Evolutionary conservation across 2,113 vertebrate species (phyloP).

Genomic region (Menidia beryllina): DNA sequence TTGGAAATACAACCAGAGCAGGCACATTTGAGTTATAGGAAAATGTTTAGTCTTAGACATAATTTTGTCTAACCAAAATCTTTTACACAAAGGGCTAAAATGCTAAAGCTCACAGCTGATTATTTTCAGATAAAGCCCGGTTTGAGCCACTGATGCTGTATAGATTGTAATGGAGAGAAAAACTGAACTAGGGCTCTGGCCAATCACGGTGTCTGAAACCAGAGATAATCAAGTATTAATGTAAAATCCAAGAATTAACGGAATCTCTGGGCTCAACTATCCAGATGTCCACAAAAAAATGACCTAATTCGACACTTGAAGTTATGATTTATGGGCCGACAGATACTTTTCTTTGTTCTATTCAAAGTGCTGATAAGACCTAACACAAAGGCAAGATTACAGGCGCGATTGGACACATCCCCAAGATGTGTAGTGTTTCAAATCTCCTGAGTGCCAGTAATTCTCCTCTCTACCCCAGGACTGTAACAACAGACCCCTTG

Average conservation of each 20-base stretch:
- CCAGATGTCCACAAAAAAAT: slow-evolving; percentile 53
- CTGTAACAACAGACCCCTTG: slow-evolving; percentile 80
- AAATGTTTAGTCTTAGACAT: too few species aligned
- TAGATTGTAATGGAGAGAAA: neutral
- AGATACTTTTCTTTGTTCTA: slow-evolving; percentile 77
- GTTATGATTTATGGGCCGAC: slow-evolving; percentile 82
- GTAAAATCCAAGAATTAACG: neutral
- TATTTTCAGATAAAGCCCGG: neutral
- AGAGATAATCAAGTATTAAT: slow-evolving; percentile 7
- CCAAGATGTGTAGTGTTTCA: slow-evolving; percentile 70
- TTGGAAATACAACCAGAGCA: too few species aligned
- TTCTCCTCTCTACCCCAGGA: slow-evolving; percentile 67
- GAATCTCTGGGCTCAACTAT: slow-evolving; percentile 42
- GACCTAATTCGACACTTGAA: slow-evolving; percentile 71
- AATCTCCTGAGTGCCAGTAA: slow-evolving; percentile 78
- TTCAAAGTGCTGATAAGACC: slow-evolving; percentile 78
- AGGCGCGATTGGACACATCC: slow-evolving; percentile 75
- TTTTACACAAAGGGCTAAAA: too few species aligned
- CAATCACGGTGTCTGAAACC: neutral
- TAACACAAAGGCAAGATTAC: slow-evolving; percentile 82
- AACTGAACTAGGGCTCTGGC: neutral
- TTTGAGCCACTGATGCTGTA: neutral
- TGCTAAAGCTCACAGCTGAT: neutral
- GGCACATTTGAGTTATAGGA: too few species aligned
- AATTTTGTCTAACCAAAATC: too few species aligned